Conservation (phyloP, 2,888 invertebrate species). For the Dasysyrphus albostriatus region DNA sequence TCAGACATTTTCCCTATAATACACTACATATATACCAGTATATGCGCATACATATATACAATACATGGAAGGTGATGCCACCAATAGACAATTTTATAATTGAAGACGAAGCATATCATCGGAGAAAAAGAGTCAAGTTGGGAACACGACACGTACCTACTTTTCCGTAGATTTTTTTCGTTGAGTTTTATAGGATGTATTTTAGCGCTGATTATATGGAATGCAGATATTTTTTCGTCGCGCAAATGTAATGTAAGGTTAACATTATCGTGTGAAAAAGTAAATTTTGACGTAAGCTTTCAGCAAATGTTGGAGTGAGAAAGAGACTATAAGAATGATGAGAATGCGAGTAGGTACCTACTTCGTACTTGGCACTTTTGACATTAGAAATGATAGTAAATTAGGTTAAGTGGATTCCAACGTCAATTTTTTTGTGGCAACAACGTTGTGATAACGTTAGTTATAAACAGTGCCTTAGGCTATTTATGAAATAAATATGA, state of each 20-base stretch:
- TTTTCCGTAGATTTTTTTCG: not conserved
- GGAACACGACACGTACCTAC: not conserved
- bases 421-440: constrained; percentile 50
- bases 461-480: constrained; percentile 31
- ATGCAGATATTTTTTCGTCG: not conserved
- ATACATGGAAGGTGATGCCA: constrained; percentile 1
- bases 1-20: too few species aligned
- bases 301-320: not conserved
- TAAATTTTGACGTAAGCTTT: constrained; percentile 29
- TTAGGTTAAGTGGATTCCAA: constrained; percentile 61
- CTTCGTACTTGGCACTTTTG: not conserved
- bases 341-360: not conserved
- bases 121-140: not conserved
- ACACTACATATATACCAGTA: too few species aligned
- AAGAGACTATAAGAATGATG: not conserved
- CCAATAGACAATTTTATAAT: not conserved
- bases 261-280: not conserved
- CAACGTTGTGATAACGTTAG: constrained; percentile 55
- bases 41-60: too few species aligned
- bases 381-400: constrained; percentile 17
- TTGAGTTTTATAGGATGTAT: not conserved
- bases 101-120: not conserved
- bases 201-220: not conserved
- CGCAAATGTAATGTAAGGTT: not conserved
- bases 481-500: not conserved